Base-by-base conservation (phyloP, 1,140 invertebrate species). In the Parapsyche elsis region DNA sequence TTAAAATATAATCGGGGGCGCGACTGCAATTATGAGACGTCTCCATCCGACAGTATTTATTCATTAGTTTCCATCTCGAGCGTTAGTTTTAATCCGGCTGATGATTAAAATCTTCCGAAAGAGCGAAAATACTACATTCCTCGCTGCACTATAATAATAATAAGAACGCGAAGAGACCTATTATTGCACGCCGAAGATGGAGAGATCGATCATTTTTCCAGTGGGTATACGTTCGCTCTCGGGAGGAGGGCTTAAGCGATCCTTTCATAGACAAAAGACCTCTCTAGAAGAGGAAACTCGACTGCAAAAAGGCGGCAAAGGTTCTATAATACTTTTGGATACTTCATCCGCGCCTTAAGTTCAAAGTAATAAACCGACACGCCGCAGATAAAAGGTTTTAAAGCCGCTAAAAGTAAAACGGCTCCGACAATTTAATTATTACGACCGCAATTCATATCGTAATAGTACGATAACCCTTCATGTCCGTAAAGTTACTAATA, bases 231-330 rank as follows among this genome's bases (percentile, higher is more conserved):
- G 30, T 4, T 7, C 2, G 30, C 30, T 38, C 30, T 38, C 30
- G 30, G 30, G 30, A 24, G 7, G 21, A 57, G 45, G 53, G 21
- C 38, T 53, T 14, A n/a, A 10, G 23, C 44, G 38, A 73, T 21
- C 44, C 38, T 38, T 44, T 73, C 44, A 76, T 49, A 76, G 73
- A 76, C 73, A 76, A 76, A 76, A 44, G 45, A 7, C 73, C 26
- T 38, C 38, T 26, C 26, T 26, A 73, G 44, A 53, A n/a, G 44
- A 14, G 46, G 73, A 19, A 45, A 76, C 38, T 53, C 26, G 38
- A 76, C 73, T 76, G 38, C 73, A 76, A 76, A 76, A 76, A 76
- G 73, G 73, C 73, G 73, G 73, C 38, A 38, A 38, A 49, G 53
- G 46, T 53, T 44, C 26, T 76, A 10, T 53, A 53, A 46, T 57